Evolutionary conservation across 1,140 invertebrate species (phyloP).

Genomic region (Lanistes nyassanus): DNA sequence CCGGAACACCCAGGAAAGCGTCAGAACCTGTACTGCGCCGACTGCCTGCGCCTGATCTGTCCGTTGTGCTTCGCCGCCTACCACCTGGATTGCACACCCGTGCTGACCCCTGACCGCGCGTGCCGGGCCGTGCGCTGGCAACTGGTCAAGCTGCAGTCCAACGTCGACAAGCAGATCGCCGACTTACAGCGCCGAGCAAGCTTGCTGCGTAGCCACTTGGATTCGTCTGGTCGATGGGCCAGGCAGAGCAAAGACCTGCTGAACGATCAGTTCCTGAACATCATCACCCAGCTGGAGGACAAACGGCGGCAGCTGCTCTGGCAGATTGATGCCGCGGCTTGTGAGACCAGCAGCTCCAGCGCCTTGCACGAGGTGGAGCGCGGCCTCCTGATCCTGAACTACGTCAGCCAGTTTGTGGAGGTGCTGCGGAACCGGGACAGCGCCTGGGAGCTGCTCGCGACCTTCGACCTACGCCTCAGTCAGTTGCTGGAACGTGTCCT

Average conservation of each 20-base stretch:
- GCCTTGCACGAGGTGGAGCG: not conserved
- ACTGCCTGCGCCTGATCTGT: not conserved
- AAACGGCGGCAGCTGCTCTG: not conserved
- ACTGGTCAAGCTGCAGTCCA: not conserved
- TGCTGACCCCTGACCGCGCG: constrained; percentile 5
- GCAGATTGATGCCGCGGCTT: not conserved
- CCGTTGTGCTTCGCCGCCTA: not conserved
- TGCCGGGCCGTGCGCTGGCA: constrained; percentile 5
- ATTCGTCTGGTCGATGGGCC: no score
- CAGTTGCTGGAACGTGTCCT: not conserved
- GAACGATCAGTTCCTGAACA: not conserved
- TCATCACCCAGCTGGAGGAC: not conserved
- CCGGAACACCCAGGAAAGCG: not conserved
- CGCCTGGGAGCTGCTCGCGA: not conserved
- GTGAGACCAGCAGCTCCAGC: no score
- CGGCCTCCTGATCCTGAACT: not conserved
- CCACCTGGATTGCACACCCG: not conserved
- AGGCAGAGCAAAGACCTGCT: not conserved
- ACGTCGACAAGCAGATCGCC: not conserved
- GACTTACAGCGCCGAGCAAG: not conserved
- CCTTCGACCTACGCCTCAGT: not conserved
- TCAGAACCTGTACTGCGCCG: constrained; percentile 6
- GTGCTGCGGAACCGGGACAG: constrained; percentile 2
- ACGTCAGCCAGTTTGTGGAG: constrained; percentile 2
- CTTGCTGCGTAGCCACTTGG: not conserved